Evolutionary conservation across 2,113 vertebrate genomes (phyloP).

Genomic region (Natator depressus): DNA sequence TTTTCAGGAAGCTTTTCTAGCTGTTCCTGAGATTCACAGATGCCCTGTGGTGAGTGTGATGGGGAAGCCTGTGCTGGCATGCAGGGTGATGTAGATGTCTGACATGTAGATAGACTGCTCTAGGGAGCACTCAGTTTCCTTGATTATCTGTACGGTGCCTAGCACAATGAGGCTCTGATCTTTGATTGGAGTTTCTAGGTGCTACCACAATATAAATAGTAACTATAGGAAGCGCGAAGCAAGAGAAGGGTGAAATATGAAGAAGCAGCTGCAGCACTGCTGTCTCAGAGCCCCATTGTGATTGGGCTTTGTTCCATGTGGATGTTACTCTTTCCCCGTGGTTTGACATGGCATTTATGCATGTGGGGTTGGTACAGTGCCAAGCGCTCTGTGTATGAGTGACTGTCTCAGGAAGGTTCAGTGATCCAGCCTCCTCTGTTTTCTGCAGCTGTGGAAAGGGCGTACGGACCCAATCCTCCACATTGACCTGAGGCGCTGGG

Average conservation of each 20-base stretch:
- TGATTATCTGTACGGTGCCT: neutral
- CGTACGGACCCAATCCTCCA: slow-evolving; percentile 93
- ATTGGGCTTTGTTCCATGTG: neutral
- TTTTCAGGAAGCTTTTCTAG: neutral
- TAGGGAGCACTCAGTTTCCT: neutral
- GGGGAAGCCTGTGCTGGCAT: neutral
- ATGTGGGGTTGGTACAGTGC: neutral
- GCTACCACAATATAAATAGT: neutral
- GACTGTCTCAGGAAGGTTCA: rapidly evolving
- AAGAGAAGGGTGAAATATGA: neutral
- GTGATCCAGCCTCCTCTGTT: neutral
- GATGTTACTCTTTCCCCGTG: neutral
- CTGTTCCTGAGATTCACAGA: neutral
- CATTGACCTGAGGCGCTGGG: slow-evolving; percentile 94
- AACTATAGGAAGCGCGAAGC: neutral
- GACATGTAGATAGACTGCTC: neutral
- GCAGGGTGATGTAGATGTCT: neutral
- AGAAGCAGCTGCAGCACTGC: neutral
- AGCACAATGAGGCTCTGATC: neutral
- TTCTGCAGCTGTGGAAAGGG: slow-evolving; percentile 86
- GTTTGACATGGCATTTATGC: neutral
- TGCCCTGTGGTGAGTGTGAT: neutral
- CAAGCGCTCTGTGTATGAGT: neutral
- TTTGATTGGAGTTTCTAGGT: neutral
- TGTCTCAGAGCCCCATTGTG: rapidly evolving